These are phyloP conservation scores for Asteroscopus sphinx DNA, from an alignment of 2,888 invertebrate genomes.

Conservation along the genomic window DNA sequence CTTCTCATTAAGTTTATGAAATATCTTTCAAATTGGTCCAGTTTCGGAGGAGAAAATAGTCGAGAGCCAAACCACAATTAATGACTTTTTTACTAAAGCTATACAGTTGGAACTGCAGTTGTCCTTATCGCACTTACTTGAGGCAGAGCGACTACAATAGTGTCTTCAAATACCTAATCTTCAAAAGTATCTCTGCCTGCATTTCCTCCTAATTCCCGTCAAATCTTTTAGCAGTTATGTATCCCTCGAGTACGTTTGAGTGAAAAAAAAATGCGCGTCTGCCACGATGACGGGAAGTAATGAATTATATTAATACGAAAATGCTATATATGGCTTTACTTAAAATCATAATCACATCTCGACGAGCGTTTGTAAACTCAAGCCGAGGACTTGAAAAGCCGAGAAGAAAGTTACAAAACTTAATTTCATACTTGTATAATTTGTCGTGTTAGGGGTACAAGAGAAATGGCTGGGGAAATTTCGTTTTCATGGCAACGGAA, in stretches of 20 bases:
- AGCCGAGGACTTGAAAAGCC: constrained; percentile 34
- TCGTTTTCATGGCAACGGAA: constrained; percentile 55
- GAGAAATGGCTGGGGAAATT: constrained; percentile 56
- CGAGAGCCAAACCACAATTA: no score
- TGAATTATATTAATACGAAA: constrained; percentile 50
- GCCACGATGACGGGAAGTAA: constrained; percentile 30
- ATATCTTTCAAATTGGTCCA: no score
- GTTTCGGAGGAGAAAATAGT: no score
- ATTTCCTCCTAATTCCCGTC: no score
- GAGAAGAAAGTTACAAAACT: constrained; percentile 53
- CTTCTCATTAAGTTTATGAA: no score
- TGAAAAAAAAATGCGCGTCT: constrained; percentile 39
- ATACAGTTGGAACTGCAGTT: no score
- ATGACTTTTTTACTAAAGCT: no score
- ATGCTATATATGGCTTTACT: constrained; percentile 33
- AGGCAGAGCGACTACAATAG: no score
- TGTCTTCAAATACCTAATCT: no score
- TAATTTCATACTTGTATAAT: constrained; percentile 61
- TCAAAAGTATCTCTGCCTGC: no score
- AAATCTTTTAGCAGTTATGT: constrained; percentile 25
- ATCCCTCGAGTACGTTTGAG: constrained; percentile 20
- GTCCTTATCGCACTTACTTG: no score
- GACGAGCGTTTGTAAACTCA: constrained; percentile 41
- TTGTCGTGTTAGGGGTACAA: constrained; percentile 50
- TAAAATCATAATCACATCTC: constrained; percentile 49